Evolutionary conservation across 37 sponge, comb jelly and placozoan genomes (phyloP).

Genomic region (Axinella damicornis): DNA sequence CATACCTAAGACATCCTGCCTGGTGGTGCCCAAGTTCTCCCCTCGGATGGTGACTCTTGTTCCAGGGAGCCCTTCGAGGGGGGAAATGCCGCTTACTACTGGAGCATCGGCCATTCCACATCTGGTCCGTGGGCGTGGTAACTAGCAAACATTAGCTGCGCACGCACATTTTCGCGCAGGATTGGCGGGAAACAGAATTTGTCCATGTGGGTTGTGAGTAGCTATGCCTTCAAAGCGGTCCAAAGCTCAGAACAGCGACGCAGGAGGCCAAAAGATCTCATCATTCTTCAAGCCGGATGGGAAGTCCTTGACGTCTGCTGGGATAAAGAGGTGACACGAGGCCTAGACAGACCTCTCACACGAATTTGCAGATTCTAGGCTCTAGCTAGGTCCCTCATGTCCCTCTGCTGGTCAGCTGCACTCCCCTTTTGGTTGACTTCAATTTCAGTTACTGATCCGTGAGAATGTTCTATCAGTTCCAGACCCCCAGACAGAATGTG

Average conservation of each 20-base stretch:
- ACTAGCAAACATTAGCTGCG: no score
- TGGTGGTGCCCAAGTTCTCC: slow-evolving; percentile 80
- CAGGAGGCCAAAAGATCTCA: slow-evolving; percentile 9
- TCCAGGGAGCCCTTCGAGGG: slow-evolving; percentile 85
- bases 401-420: no score
- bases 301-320: not conserved
- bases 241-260: not conserved
- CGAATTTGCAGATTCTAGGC: no score
- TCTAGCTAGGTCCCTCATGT: no score
- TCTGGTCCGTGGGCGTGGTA: no score
- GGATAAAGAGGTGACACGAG: no score
- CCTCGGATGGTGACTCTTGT: slow-evolving; percentile 92
- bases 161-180: not conserved
- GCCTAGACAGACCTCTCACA: no score
- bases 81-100: slow-evolving; percentile 91
- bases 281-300: slow-evolving; percentile 20
- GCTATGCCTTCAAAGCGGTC: slow-evolving; percentile 1
- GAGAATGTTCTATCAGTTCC: no score
- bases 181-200: slow-evolving; percentile 27
- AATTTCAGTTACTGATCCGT: no score
- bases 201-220: not conserved
- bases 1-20: slow-evolving; percentile 74
- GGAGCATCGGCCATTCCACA: slow-evolving; percentile 13
- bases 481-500: no score
- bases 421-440: no score